Evolutionary conservation across 2,888 invertebrate species (phyloP), one percentile per base, ranked within the genome.

Genomic region (Plebejus argus): DNA sequence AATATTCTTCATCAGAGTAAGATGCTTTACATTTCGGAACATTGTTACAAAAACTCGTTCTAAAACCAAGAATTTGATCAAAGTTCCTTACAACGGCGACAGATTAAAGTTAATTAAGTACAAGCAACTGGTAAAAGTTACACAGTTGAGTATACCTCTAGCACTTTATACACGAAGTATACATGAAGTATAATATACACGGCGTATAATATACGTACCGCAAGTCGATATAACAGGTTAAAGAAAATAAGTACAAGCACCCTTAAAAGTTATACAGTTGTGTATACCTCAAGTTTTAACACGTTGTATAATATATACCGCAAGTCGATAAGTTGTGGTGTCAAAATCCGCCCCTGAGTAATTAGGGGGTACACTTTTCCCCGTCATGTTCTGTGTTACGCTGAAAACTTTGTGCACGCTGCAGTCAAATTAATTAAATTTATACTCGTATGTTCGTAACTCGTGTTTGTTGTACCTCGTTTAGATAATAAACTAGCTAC

Each of bases 311-410:
- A 20, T 53, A 53, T 53, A 53, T 5, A 18, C 53, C 53, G 53
- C 53, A 53, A 70, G 72, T 72, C 81, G 82, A 82, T 83, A 83
- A 83, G 79, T 84, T 82, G 81, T 82, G 82, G 81, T 87, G 89
- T 88, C 88, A 89, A 88, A 89, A 86, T 86, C 87, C 85, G 83
- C 85, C 83, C 85, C 85, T 81, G 81, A 82, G 86, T 88, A 89
- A 90, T 90, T 88, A 90, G 77, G 77, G 79, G 82, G 82, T 79
- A 79, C 78, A 82, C 81, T 81, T 80, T 81, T 81, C 80, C 81
- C 35, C 45, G 70, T 61, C 66, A 35, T 71, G 77, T 81, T 72
- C 28, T 4, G 61, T 39, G 45, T 20, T 66, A 53, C 15, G 39
- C n/a, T 75, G 28, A 15, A 71, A 72, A 33, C n/a, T 71, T 71